phyloP scores from a whole-genome alignment of 1,140 invertebrate species.

The Gonioctena quinquepunctata region DNA sequence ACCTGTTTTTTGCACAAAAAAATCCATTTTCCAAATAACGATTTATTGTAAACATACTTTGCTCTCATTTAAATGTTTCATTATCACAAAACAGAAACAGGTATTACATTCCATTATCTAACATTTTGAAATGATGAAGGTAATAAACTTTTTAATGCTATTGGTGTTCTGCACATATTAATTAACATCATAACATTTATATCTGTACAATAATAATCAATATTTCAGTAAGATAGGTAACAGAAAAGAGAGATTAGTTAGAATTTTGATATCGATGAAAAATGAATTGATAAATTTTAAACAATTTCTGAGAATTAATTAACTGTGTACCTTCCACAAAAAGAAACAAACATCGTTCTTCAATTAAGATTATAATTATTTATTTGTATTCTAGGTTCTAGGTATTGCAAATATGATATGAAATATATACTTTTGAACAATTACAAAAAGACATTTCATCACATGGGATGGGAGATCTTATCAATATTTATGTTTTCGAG shows the following conservation, averaged over 20 bases:
- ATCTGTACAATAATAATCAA: constrained; percentile 40
- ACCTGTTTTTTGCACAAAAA: no score
- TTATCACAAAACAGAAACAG: constrained; percentile 54
- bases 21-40: constrained; percentile 25
- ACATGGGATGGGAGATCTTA: no score
- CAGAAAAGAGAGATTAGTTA: constrained; percentile 24
- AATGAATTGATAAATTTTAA: not conserved
- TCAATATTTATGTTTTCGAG: no score
- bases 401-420: no score
- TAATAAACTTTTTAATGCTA: constrained; percentile 25
- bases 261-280: not conserved
- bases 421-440: no score
- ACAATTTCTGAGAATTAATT: not conserved
- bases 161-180: constrained; percentile 53
- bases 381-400: no score
- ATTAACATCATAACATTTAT: constrained; percentile 26
- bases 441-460: no score
- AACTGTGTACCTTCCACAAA: not conserved
- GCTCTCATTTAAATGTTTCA: constrained; percentile 38
- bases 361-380: no score
- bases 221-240: constrained; percentile 25
- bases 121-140: constrained; percentile 44
- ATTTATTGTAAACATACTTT: constrained; percentile 46
- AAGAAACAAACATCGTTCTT: no score
- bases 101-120: constrained; percentile 50